These are phyloP conservation scores for Trissolcus brochymenae DNA, from an alignment of 2,888 invertebrate genomes.

Conservation along the genomic window DNA sequence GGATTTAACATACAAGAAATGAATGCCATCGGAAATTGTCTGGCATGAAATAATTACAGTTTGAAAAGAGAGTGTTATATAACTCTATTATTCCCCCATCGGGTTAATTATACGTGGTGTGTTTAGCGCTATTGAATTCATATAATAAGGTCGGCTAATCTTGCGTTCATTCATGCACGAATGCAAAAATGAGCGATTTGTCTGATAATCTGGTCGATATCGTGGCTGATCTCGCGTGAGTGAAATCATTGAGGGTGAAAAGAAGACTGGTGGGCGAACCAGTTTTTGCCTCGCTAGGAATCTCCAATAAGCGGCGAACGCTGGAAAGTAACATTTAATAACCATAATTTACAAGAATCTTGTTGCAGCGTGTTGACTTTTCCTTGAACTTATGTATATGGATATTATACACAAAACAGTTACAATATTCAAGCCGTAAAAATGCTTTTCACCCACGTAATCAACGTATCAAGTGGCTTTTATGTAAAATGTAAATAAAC, in stretches of 20 bases:
- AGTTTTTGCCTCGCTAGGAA: constrained; percentile 62
- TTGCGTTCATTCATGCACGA: constrained; percentile 2
- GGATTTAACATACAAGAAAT: constrained; percentile 1
- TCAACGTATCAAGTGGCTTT: background rate
- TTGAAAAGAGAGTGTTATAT: background rate
- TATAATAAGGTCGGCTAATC: background rate
- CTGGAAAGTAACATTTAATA: constrained; percentile 55
- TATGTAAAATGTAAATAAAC: no score
- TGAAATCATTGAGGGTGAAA: constrained; percentile 59
- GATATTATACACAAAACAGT: constrained; percentile 37
- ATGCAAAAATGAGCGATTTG: constrained; percentile 37
- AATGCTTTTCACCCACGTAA: constrained; percentile 31
- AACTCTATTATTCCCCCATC: background rate
- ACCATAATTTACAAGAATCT: constrained; percentile 51
- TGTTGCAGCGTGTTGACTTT: constrained; percentile 47
- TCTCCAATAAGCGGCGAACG: constrained; percentile 58
- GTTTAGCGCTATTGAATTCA: background rate
- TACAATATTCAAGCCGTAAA: constrained; percentile 16
- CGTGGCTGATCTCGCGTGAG: constrained; percentile 52
- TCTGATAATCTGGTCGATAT: constrained; percentile 50
- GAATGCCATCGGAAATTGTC: no score
- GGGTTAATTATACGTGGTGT: constrained; percentile 1
- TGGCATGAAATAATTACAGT: no score
- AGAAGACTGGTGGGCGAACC: constrained; percentile 67
- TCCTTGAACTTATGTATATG: constrained; percentile 49